Evolutionary conservation across 2,797 vertebrate species (phyloP).

Genomic region (Orestias chungarensis): DNA sequence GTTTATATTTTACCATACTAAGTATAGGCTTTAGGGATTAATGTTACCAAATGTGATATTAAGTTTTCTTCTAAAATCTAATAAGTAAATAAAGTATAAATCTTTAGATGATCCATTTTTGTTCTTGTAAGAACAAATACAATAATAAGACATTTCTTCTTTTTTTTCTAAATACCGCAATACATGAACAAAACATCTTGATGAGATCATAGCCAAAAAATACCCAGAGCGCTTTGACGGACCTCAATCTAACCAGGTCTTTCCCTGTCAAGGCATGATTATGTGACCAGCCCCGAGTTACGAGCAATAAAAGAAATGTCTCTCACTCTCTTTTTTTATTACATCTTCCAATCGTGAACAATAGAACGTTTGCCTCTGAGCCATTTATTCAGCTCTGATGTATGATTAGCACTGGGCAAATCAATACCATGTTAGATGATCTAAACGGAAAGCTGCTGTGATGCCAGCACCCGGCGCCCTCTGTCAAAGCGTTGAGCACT

Average conservation of each 20-base stretch:
- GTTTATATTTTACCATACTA: neutral
- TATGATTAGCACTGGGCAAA: constrained; percentile 97
- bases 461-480: constrained; percentile 72
- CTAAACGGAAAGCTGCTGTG: constrained; percentile 89
- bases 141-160: constrained; percentile 1
- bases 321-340: constrained; percentile 86
- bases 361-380: constrained; percentile 96
- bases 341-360: constrained; percentile 97
- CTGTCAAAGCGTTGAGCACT: constrained; percentile 82
- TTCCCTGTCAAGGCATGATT: constrained; percentile 92
- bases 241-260: constrained; percentile 73
- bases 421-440: constrained; percentile 98
- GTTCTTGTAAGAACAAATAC: constrained; percentile 7
- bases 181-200: constrained; percentile 9
- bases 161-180: constrained; percentile 26
- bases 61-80: neutral
- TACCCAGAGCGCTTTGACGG: constrained; percentile 67
- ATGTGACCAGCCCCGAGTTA: constrained; percentile 93
- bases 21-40: neutral
- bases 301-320: constrained; percentile 90
- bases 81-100: neutral
- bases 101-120: constrained; percentile 2
- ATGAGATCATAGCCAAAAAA: constrained; percentile 73
- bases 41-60: neutral
- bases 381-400: constrained; percentile 99